Conservation (phyloP, 2,797 vertebrate genomes). For the Taeniopygia guttata region DNA sequence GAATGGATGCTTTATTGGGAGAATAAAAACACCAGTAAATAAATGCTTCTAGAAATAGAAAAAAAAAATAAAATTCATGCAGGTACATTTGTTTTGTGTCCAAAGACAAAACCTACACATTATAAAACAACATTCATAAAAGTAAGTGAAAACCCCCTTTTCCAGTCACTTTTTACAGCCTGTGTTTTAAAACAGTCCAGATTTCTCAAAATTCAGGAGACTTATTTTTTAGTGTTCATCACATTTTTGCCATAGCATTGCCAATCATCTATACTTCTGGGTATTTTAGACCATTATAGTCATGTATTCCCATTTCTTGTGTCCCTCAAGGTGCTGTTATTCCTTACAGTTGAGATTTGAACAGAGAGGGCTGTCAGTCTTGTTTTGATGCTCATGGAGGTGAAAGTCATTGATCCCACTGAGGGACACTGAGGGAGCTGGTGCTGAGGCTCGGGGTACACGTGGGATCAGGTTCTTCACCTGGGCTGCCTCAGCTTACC, state of each 20-base stretch:
- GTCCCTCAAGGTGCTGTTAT: background rate
- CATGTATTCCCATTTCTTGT: background rate
- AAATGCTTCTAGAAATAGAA: background rate
- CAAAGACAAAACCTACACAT: background rate
- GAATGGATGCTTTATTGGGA: background rate
- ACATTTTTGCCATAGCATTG: background rate
- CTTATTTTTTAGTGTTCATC: background rate
- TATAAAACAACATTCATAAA: background rate
- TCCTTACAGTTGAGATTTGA: background rate
- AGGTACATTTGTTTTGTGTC: background rate
- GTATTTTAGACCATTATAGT: rapidly evolving
- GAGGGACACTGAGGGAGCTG: background rate
- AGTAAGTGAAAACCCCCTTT: background rate
- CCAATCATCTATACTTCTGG: rapidly evolving
- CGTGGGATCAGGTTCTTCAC: background rate
- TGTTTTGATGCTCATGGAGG: background rate
- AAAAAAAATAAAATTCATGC: background rate
- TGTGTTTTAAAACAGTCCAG: background rate
- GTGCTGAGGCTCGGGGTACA: background rate
- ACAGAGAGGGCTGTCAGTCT: background rate
- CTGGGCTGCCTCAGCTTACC: background rate
- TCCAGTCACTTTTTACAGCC: background rate
- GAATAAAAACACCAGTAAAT: background rate
- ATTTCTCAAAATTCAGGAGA: background rate
- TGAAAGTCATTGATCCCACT: too few relatives aligned